Percentiles rank a stretch among this genome's conserved stretches.
phyloP scores from a whole-genome alignment of 1,140 invertebrate genomes.

The Aphidius ervi region DNA sequence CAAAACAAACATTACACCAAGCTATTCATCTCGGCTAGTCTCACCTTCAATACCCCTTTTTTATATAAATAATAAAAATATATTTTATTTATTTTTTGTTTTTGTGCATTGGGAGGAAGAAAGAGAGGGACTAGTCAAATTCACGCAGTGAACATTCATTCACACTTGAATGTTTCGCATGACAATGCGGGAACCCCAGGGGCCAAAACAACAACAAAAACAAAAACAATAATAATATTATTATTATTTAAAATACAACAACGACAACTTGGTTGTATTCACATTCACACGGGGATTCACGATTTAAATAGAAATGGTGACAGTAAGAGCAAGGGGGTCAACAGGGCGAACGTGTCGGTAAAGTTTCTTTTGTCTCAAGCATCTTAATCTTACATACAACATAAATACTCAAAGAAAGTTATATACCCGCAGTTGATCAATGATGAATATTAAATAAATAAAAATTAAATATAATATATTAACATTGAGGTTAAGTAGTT shows the following conservation, averaged over 20 bases:
- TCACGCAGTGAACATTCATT: not conserved
- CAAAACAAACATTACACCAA: constrained; percentile 50
- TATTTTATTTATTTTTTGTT: not conserved
- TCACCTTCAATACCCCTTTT: not conserved
- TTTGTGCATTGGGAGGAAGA: not conserved
- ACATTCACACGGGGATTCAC: constrained; percentile 12
- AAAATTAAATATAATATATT: no score
- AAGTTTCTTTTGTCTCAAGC: not conserved
- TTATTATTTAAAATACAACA: constrained; percentile 16
- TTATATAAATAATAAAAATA: not conserved
- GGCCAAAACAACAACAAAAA: not conserved
- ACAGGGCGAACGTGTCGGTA: not conserved
- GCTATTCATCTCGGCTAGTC: constrained; percentile 16
- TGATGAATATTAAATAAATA: no score
- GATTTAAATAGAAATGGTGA: constrained; percentile 1
- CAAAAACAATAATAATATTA: not conserved
- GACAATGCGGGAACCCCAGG: no score
- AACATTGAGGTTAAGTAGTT: no score
- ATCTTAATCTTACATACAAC: not conserved
- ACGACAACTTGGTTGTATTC: constrained; percentile 31
- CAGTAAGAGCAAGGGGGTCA: constrained; percentile 7
- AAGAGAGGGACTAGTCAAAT: no score
- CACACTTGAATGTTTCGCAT: constrained; percentile 13
- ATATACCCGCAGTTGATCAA: no score
- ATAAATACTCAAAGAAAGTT: no score